Conservation (phyloP, 1,140 invertebrate species). For the Camponotus floridanus region DNA sequence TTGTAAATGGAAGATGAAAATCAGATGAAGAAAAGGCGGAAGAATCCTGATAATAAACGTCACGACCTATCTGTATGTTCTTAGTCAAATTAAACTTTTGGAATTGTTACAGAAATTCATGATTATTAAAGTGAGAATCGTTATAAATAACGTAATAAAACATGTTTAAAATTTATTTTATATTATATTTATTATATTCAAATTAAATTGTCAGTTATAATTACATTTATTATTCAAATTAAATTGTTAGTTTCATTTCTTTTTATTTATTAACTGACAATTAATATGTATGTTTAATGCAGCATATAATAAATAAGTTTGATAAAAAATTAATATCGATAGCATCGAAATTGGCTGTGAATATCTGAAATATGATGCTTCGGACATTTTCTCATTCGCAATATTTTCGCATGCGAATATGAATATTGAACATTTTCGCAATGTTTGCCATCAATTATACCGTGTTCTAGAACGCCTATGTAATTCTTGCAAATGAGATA, state of each 20-base stretch:
- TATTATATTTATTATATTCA: background rate
- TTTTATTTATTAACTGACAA: background rate
- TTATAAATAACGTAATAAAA: no score
- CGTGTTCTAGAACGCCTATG: background rate
- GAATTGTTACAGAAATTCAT: background rate
- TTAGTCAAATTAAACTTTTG: background rate
- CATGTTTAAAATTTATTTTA: background rate
- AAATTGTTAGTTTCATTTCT: background rate
- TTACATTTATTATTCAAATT: background rate
- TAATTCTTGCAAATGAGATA: background rate
- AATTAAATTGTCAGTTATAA: background rate
- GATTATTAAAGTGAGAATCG: no score
- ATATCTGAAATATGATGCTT: slow-evolving; percentile 13
- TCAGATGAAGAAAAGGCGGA: background rate
- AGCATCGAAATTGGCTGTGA: slow-evolving; percentile 22
- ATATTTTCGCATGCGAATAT: background rate
- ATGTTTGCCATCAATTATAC: slow-evolving; percentile 1
- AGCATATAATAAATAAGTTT: background rate
- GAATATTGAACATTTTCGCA: slow-evolving; percentile 26
- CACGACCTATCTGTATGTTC: no score
- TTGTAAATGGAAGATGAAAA: slow-evolving; percentile 10
- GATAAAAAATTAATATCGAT: slow-evolving; percentile 40
- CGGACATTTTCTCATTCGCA: background rate
- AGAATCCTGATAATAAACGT: no score
- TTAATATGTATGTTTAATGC: no score